Base-by-base conservation (phyloP, 2,113 vertebrate species). In the Pedionomus torquatus region DNA sequence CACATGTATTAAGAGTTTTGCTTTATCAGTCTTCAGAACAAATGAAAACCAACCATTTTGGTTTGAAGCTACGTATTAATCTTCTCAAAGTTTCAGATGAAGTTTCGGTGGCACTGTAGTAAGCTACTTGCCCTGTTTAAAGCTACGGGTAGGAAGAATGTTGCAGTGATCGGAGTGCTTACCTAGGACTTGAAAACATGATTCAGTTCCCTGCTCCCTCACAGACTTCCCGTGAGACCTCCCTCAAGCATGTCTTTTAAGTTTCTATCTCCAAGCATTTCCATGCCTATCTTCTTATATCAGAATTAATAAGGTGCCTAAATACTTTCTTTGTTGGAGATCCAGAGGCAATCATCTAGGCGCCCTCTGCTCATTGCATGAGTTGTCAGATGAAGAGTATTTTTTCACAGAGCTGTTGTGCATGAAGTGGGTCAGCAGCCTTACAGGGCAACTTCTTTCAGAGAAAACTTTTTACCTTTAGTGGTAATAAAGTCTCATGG, bases 361-460 rank as follows among this genome's bases (percentile, higher is more conserved):
- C 65, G 39, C 11, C 9, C n/a, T 35, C 41, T 52, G 15, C n/a
- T 87, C 11, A 24, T 72, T 8, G 4, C 33, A 58, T 35, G 51
- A 83, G 33, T 37, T 46, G 25, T 72, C 24, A 70, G 28, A 20
- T 16, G 26, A 70, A n/a, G 17, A 31, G 11, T 41, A 0, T 52
- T 92, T 21, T 85, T 65, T 57, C 28, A 30, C n/a, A 28, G 35
- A 11, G 5, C 30, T 69, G 16, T 41, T 76, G 26, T 52, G 60
- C 20, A 3, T 0, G 0, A 17, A 61, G 66, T 17, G 10, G 28
- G 19, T 93, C 43, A 69, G 66, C 37, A 80, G 46, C 24, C 21
- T 84, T 37, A 26, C 7, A 24, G 33, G 51, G 25, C 7, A 30
- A 60, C 37, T 48, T 58, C 35, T 75, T 81, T 75, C 60, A 71